These are phyloP conservation scores for Phymorhynchus buccinoides DNA, from an alignment of 1,140 invertebrate genomes.

Conservation along the genomic window DNA sequence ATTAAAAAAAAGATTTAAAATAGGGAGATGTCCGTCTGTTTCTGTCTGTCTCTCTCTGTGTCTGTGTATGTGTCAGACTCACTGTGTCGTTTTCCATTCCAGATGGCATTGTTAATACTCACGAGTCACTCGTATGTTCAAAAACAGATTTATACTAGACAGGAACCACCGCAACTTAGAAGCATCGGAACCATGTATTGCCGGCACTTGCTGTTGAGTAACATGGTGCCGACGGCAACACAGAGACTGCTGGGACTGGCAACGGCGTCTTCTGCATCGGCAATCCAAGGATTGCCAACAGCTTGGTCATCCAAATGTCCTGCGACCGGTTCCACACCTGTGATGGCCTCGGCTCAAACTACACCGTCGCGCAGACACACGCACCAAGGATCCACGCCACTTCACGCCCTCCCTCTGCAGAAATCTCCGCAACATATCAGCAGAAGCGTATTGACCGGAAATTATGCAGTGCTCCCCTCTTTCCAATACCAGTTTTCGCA, in stretches of 20 bases:
- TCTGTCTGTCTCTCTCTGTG: too few species aligned
- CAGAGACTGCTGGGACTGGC: slow-evolving; percentile 24
- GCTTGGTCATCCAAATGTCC: background rate
- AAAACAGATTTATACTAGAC: too few species aligned
- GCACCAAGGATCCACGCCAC: too few species aligned
- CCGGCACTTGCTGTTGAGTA: slow-evolving; percentile 22
- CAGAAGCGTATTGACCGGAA: background rate
- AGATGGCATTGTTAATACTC: too few species aligned
- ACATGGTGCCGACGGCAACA: slow-evolving; percentile 15
- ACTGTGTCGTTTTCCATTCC: too few species aligned
- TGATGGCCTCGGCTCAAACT: background rate
- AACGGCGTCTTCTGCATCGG: background rate
- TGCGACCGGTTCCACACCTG: background rate
- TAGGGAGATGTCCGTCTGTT: too few species aligned
- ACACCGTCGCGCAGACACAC: background rate
- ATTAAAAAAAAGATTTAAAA: too few species aligned
- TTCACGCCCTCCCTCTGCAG: background rate
- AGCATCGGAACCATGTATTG: slow-evolving; percentile 17
- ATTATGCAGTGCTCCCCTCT: background rate
- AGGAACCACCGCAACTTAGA: too few species aligned
- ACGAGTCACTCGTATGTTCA: too few species aligned
- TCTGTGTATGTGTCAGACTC: too few species aligned
- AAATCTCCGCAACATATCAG: background rate
- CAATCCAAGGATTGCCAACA: background rate
- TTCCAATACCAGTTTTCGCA: slow-evolving; percentile 6